phyloP scores from a whole-genome alignment of 1,140 invertebrate genomes.

The Himalopsyche phryganea region DNA sequence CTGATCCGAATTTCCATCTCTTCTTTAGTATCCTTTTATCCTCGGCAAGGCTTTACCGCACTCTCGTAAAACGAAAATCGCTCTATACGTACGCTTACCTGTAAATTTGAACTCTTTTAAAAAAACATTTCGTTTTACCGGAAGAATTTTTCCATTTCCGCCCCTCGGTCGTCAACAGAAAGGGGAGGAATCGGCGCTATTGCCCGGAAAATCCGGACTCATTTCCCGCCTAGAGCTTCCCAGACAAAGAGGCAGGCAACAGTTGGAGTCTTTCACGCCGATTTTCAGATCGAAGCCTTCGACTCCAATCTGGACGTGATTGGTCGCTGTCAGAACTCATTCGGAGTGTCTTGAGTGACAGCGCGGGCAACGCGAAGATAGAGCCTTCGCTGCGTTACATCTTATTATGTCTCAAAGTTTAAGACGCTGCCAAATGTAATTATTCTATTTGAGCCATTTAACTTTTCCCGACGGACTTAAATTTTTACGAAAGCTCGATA shows the following conservation, averaged over 20 bases:
- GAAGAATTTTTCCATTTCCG: conserved; percentile 3
- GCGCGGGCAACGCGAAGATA: conserved; percentile 15
- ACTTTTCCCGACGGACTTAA: no score
- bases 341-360: conserved; percentile 18
- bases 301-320: conserved; percentile 23
- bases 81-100: no score
- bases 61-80: no score
- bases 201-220: conserved; percentile 20
- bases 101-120: no score
- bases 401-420: no score
- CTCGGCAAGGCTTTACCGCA: no score
- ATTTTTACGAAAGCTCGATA: no score
- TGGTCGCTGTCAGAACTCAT: conserved; percentile 24
- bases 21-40: no score
- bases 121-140: neutral
- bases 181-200: conserved; percentile 7
- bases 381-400: neutral
- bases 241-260: neutral
- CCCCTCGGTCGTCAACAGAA: neutral
- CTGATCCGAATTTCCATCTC: no score
- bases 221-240: conserved; percentile 7
- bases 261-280: conserved; percentile 15
- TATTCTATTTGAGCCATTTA: no score
- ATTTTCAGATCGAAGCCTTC: conserved; percentile 18
- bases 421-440: no score